Conservation (phyloP, 2,888 invertebrate species). For the Neria commutata region DNA sequence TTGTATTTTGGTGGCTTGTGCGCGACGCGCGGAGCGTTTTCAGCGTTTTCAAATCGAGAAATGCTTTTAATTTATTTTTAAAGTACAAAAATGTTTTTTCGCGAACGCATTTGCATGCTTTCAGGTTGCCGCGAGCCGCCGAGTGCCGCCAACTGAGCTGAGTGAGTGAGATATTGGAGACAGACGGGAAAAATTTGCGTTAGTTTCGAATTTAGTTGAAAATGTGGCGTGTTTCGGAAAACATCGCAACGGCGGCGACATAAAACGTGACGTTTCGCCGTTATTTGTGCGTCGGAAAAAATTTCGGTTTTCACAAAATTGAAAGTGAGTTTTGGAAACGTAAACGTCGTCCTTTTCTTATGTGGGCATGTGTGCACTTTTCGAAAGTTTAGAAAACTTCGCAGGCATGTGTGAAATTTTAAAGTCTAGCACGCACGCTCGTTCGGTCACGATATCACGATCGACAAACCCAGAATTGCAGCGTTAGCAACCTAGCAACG, state of each 20-base stretch:
- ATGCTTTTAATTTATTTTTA: conserved; percentile 54
- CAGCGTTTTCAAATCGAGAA: conserved; percentile 32
- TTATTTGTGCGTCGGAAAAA: conserved; percentile 10
- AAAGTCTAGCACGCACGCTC: not conserved
- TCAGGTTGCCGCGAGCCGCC: conserved; percentile 21
- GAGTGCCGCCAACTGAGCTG: not conserved
- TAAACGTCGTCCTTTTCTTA: no score
- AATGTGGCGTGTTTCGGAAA: conserved; percentile 53
- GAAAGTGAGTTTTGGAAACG: not conserved
- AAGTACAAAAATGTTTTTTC: conserved; percentile 53
- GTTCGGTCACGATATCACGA: not conserved
- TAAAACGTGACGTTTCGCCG: not conserved
- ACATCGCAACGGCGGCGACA: conserved; percentile 41
- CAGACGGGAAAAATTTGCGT: conserved; percentile 51
- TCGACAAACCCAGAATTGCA: not conserved
- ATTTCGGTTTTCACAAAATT: conserved; percentile 9
- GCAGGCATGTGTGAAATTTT: conserved; percentile 50
- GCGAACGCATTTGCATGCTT: conserved; percentile 20
- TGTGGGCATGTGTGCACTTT: no score
- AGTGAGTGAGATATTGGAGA: conserved; percentile 56
- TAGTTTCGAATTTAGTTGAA: conserved; percentile 51
- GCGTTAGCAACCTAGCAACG: not conserved
- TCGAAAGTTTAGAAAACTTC: conserved; percentile 33
- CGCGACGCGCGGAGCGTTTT: not conserved
- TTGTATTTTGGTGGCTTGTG: not conserved